A percentile compares a stretch with the other conserved stretches of the same genome.
phyloP scores from a whole-genome alignment of 2,113 vertebrate genomes.

The Nettapus auritus region DNA sequence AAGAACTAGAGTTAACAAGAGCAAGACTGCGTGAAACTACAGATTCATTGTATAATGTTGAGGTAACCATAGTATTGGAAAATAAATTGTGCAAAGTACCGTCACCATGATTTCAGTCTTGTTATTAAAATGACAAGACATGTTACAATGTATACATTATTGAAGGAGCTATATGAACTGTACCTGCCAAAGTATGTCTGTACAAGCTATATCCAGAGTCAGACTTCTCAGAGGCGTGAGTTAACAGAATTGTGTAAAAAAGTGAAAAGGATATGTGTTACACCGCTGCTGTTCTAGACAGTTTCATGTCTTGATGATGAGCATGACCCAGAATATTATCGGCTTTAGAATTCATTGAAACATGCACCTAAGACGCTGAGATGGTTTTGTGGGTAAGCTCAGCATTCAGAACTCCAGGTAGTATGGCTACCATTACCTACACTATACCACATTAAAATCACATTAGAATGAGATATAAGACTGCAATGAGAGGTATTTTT shows the following conservation, averaged over 20 bases:
- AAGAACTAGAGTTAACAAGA: slow-evolving; percentile 91
- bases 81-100: not conserved
- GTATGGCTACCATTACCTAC: not conserved
- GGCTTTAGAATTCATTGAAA: not conserved
- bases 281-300: not conserved
- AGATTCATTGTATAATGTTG: slow-evolving; percentile 89
- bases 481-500: no score
- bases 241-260: not conserved
- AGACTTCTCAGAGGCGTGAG: not conserved
- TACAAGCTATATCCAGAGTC: not conserved
- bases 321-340: not conserved
- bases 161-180: not conserved
- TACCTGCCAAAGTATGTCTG: not conserved
- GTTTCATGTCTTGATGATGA: not conserved
- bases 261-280: not conserved
- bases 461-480: not conserved
- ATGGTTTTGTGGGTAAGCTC: not conserved
- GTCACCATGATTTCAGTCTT: not conserved
- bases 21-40: slow-evolving; percentile 90
- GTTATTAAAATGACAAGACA: not conserved
- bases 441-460: not conserved
- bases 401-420: not conserved
- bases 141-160: fast-evolving
- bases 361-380: not conserved
- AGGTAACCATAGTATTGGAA: slow-evolving; percentile 79